Base-by-base conservation (phyloP, 2,797 vertebrate species). In the Cyprinella venusta region DNA sequence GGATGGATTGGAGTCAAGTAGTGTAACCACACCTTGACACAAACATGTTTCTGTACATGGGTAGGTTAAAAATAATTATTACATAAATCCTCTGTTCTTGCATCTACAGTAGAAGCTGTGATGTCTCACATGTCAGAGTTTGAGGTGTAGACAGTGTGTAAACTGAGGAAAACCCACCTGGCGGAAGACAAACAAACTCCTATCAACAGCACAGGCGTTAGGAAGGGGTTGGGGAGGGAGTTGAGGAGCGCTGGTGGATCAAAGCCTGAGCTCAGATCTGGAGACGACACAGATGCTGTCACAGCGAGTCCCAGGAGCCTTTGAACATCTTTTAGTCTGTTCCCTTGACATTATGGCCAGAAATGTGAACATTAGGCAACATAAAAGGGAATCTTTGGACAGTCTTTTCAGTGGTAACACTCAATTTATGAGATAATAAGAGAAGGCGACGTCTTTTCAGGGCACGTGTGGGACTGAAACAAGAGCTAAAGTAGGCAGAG, bases 141-240 rank as follows among this genome's bases (percentile, higher is more conserved):
- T 64, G 38, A 52, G 33, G 56, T 76, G 79, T 79, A 50, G 42
- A 59, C 45, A 33, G 68, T 56, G 71, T 86, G 79, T 86, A 87
- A 88, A 85, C 50, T 84, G 19, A 69, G 64, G 19, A 67, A 82
- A 84, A 80, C 79, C 77, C 87, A 88, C 86, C 85, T 87, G 86
- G 86, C 26, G 36, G 67, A 87, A 87, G 75, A 69, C 79, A 88
- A 88, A 88, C 84, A 88, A 84, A 88, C 84, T 84, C 30, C 70
- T 56, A 59, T 87, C 82, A 86, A 80, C 84, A 85, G 33, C 15
- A 69, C 75, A 61, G 69, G 26, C 63, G 63, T 70, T 68, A 40
- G 38, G 78, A 79, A 30, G 21, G 76, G 42, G 61, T 36, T 64
- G 72, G 26, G 65, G 48, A 40, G 74, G 68, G 48, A 18, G 40